Conservation (phyloP, 1,140 invertebrate genomes). For the Batillaria attramentaria region DNA sequence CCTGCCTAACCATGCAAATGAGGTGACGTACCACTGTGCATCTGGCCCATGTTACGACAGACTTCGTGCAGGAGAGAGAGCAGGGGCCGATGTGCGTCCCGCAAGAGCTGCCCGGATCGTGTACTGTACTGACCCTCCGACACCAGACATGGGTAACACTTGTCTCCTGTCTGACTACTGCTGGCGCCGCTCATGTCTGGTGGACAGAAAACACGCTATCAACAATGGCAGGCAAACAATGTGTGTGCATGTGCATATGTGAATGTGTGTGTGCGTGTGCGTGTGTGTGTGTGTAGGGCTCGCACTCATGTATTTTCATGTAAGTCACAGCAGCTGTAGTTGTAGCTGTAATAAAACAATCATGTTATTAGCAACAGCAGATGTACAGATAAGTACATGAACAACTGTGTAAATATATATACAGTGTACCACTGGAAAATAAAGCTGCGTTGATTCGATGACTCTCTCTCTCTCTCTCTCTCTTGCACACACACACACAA, state of each 20-base stretch:
- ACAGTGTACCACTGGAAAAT: too few relatives aligned
- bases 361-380: too few relatives aligned
- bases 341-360: too few relatives aligned
- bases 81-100: constrained; percentile 61
- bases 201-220: constrained; percentile 37
- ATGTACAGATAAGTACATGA: too few relatives aligned
- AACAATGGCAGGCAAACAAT: background rate
- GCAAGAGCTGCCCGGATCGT: constrained; percentile 59
- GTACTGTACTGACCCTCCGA: constrained; percentile 61
- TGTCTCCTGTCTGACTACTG: constrained; percentile 55
- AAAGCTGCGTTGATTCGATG: too few relatives aligned
- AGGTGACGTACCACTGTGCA: constrained; percentile 43
- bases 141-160: constrained; percentile 64
- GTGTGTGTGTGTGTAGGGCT: background rate
- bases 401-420: too few relatives aligned
- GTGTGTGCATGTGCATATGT: background rate
- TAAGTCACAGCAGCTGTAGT: too few relatives aligned
- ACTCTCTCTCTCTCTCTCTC: too few relatives aligned
- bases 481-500: background rate
- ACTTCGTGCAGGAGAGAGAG: constrained; percentile 56
- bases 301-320: background rate
- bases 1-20: too few relatives aligned
- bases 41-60: constrained; percentile 45
- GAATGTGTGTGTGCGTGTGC: background rate
- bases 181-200: constrained; percentile 60